A percentile compares a stretch with the other conserved stretches of the same genome.
Evolutionary conservation across 2,797 vertebrate genomes (phyloP).

Genomic region (Myripristis murdjan): DNA sequence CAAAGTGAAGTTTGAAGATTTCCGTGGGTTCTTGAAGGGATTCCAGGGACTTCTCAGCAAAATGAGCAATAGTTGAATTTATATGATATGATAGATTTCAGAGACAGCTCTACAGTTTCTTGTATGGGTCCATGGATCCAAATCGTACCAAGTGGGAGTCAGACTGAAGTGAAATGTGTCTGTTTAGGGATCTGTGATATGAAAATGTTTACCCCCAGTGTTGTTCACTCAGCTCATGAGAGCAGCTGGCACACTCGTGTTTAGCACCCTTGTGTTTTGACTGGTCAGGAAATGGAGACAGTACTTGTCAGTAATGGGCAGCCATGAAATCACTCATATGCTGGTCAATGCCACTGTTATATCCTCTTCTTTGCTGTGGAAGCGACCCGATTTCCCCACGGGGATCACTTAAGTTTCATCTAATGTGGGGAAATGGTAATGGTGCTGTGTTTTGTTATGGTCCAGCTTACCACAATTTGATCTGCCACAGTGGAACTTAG

Average conservation of each 20-base stretch:
- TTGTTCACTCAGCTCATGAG: no score
- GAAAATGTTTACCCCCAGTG: slow-evolving; percentile 17
- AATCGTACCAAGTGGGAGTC: neutral
- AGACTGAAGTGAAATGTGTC: slow-evolving; percentile 15
- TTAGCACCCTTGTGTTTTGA: slow-evolving; percentile 37
- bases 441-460: slow-evolving; percentile 12
- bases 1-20: no score
- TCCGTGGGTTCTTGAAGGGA: no score
- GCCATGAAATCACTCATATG: slow-evolving; percentile 31
- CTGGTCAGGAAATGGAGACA: slow-evolving; percentile 43
- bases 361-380: slow-evolving; percentile 4
- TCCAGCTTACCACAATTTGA: slow-evolving; percentile 26
- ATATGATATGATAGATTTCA: no score
- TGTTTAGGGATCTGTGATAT: slow-evolving; percentile 20
- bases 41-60: no score
- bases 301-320: slow-evolving; percentile 36
- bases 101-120: no score
- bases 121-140: no score
- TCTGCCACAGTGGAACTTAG: slow-evolving; percentile 39
- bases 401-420: slow-evolving; percentile 31
- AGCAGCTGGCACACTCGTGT: slow-evolving; percentile 28
- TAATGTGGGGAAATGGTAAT: slow-evolving; percentile 31
- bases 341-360: slow-evolving; percentile 31
- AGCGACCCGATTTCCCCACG: slow-evolving; percentile 36
- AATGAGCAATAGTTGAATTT: no score